Conservation (phyloP, 1,140 invertebrate species). For the Neodiprion virginianus region DNA sequence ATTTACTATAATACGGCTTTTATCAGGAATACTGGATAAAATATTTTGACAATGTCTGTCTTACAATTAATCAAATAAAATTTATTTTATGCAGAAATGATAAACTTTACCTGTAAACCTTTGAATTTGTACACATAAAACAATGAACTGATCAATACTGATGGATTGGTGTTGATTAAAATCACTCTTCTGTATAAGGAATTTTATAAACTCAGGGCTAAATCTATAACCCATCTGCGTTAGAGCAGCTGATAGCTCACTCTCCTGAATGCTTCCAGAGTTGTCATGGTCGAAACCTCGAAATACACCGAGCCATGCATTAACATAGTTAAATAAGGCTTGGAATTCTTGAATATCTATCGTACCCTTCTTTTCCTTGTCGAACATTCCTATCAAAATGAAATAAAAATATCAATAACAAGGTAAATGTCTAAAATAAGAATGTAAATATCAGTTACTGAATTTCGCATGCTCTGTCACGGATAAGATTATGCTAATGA, state of each 20-base stretch:
- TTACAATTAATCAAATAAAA: not conserved
- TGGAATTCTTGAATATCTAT: slow-evolving; percentile 88
- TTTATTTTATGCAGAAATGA: too few species aligned
- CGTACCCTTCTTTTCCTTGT: slow-evolving; percentile 82
- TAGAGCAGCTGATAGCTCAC: slow-evolving; percentile 79
- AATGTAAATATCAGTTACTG: not conserved
- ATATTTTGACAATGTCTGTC: too few species aligned
- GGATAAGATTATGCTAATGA: too few species aligned
- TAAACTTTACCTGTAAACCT: slow-evolving; percentile 69
- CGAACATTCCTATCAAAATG: slow-evolving; percentile 80
- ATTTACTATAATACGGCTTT: slow-evolving; percentile 1
- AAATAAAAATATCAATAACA: slow-evolving; percentile 16
- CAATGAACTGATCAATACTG: slow-evolving; percentile 88
- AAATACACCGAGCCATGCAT: slow-evolving; percentile 86
- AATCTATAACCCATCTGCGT: slow-evolving; percentile 90
- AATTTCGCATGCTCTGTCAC: too few species aligned
- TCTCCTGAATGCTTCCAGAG: slow-evolving; percentile 83
- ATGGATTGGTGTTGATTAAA: slow-evolving; percentile 68
- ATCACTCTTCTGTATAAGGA: slow-evolving; percentile 75
- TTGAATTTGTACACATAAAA: slow-evolving; percentile 86
- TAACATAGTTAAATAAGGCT: slow-evolving; percentile 87
- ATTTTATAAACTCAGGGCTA: slow-evolving; percentile 77
- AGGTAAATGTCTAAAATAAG: slow-evolving; percentile 10
- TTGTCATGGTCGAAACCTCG: slow-evolving; percentile 82
- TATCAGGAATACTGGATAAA: not conserved